A percentile compares a stretch with the other conserved stretches of the same genome.
Evolutionary conservation across 2,888 invertebrate species (phyloP).

Genomic region (Melanophora roralis): DNA sequence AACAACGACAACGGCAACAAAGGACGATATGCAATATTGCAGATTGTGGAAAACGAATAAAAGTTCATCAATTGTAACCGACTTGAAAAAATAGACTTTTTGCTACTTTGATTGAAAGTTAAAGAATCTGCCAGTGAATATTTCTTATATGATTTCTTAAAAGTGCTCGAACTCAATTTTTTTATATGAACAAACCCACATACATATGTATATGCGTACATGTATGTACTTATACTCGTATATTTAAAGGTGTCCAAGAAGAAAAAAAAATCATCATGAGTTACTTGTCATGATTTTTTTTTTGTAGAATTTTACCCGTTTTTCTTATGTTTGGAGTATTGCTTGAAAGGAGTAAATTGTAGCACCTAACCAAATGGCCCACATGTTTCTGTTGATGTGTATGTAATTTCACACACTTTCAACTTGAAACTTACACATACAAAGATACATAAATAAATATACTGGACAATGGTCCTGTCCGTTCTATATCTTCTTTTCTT

Average conservation of each 20-base stretch:
- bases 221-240: too few species aligned
- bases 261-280: conserved; percentile 22
- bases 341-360: neutral
- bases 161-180: conserved; percentile 13
- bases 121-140: neutral
- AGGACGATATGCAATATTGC: too few species aligned
- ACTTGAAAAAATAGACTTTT: conserved; percentile 6
- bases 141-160: conserved; percentile 16
- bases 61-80: neutral
- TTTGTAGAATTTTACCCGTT: neutral
- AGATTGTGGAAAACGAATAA: neutral
- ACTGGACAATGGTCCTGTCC: conserved; percentile 55
- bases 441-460: neutral
- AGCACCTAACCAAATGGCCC: conserved; percentile 11
- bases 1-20: conserved; percentile 6
- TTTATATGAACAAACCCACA: neutral
- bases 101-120: conserved; percentile 8
- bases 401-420: neutral
- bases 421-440: neutral
- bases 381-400: conserved; percentile 11
- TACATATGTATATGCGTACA: neutral
- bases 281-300: conserved; percentile 30
- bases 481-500: conserved; percentile 45
- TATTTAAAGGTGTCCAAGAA: neutral
- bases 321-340: neutral